Percentiles rank a stretch among this genome's conserved stretches.
These are phyloP conservation scores for Drosophila subpulchrella DNA, from an alignment of 1,140 invertebrate species.

Conservation along the genomic window DNA sequence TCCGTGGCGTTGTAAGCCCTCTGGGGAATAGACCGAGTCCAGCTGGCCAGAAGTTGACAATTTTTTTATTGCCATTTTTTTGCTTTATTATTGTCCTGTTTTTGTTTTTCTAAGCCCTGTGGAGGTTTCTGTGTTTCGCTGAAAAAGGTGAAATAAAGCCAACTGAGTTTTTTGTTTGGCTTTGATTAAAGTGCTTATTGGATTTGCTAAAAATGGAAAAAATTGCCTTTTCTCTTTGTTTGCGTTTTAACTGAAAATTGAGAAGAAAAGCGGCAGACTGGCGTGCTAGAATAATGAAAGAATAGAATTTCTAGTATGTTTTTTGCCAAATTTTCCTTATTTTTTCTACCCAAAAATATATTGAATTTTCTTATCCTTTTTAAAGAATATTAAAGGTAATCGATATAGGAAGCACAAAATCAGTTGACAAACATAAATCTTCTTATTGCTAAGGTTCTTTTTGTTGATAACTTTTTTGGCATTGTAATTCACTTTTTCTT, in stretches of 20 bases:
- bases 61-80: constrained; percentile 35
- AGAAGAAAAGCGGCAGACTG: background rate
- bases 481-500: background rate
- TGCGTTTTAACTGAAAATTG: constrained; percentile 1
- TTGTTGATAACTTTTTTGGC: background rate
- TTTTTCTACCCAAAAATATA: background rate
- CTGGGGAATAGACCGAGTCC: constrained; percentile 36
- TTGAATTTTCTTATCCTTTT: background rate
- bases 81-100: constrained; percentile 4
- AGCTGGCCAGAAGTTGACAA: constrained; percentile 34
- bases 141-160: constrained; percentile 55
- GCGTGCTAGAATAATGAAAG: background rate
- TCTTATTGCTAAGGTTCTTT: background rate
- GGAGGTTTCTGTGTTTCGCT: constrained; percentile 25
- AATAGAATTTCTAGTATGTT: background rate
- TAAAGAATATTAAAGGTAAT: background rate
- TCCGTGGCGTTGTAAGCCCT: constrained; percentile 38
- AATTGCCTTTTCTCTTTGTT: constrained; percentile 11
- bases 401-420: background rate
- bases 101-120: constrained; percentile 19
- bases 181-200: constrained; percentile 66
- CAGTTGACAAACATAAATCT: background rate
- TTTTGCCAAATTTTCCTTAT: background rate
- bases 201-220: constrained; percentile 47
- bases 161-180: constrained; percentile 33